Evolutionary conservation across 2,888 invertebrate genomes (phyloP).

Genomic region (Zootermopsis nevadensis): DNA sequence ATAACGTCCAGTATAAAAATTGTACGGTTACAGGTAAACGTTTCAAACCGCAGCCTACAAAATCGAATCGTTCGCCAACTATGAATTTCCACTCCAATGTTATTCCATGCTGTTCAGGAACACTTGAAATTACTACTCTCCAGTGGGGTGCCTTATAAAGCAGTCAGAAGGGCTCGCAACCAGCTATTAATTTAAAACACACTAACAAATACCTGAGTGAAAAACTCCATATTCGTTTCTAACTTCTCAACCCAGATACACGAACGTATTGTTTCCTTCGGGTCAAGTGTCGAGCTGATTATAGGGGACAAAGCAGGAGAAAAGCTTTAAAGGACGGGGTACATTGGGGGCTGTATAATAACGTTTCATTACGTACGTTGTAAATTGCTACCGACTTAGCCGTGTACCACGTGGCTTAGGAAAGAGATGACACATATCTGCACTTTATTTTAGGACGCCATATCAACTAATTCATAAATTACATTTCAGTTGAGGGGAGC

Average conservation of each 20-base stretch:
- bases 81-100: neutral
- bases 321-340: constrained; percentile 4
- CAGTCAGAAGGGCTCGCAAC: constrained; percentile 44
- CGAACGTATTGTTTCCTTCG: constrained; percentile 2
- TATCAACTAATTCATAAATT: too few species aligned
- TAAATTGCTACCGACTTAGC: neutral
- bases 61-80: too few species aligned
- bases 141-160: constrained; percentile 45
- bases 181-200: constrained; percentile 47
- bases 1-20: too few species aligned
- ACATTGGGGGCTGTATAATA: neutral
- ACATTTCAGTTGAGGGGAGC: too few species aligned
- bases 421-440: neutral
- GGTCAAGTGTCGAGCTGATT: neutral
- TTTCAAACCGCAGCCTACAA: too few species aligned
- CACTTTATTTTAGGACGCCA: too few species aligned
- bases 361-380: neutral
- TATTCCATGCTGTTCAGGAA: neutral
- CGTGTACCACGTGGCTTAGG: neutral
- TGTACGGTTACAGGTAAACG: too few species aligned
- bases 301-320: neutral
- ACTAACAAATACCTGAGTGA: constrained; percentile 19
- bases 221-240: constrained; percentile 12
- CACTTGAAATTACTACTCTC: constrained; percentile 20
- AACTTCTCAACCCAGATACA: neutral